Conservation (phyloP, 2,888 invertebrate species). For the Thymelicus acteon region DNA sequence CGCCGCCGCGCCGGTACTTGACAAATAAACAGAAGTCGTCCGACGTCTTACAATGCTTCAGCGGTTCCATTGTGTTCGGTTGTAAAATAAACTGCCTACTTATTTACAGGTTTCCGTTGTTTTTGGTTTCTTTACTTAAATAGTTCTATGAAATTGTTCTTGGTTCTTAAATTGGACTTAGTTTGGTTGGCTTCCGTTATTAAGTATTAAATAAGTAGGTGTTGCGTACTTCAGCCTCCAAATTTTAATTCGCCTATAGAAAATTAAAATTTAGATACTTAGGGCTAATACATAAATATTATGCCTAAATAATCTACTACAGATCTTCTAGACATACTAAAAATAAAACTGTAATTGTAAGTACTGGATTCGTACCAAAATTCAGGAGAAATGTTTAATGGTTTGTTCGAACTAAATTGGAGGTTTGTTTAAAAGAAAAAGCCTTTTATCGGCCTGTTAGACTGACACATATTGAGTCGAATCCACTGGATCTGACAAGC, state of each 20-base stretch:
- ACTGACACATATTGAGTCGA: conserved; percentile 34
- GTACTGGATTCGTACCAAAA: not conserved
- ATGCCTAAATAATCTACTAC: not conserved
- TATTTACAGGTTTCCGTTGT: not conserved
- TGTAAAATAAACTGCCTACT: conserved; percentile 28
- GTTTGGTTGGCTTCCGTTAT: not conserved
- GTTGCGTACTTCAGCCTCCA: too few relatives aligned
- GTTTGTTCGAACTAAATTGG: conserved; percentile 14
- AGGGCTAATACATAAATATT: too few relatives aligned
- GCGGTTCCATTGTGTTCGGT: conserved; percentile 12
- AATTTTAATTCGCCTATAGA: too few relatives aligned
- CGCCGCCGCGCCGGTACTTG: conserved; percentile 47
- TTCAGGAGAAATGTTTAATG: not conserved
- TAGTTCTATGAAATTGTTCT: too few relatives aligned
- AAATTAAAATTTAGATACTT: too few relatives aligned
- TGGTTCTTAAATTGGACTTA: not conserved
- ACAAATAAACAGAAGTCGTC: conserved; percentile 56
- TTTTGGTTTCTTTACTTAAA: not conserved
- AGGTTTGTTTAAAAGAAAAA: conserved; percentile 27
- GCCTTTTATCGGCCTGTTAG: conserved; percentile 27
- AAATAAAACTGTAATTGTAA: conserved; percentile 1
- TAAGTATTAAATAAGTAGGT: not conserved
- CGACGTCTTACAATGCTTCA: conserved; percentile 38
- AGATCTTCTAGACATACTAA: not conserved
- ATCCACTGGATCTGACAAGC: conserved; percentile 23